A percentile compares a stretch with the other conserved stretches of the same genome.
Conservation (phyloP, 2,888 invertebrate genomes). For the Melanostoma scalare region DNA sequence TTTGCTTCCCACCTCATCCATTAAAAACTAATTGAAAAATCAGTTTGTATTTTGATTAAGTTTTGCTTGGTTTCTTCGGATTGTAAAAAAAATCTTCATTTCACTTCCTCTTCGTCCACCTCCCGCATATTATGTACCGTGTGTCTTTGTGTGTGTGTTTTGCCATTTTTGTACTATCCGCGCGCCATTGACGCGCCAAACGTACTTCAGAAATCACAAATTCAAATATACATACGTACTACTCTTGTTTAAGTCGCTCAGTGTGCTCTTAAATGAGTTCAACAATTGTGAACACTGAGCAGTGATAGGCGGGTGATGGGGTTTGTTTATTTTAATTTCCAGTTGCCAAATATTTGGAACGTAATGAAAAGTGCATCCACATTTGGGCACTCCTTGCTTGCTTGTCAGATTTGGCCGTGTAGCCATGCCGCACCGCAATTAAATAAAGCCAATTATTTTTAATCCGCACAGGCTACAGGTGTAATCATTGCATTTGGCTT, state of each 20-base stretch:
- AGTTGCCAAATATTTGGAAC: constrained; percentile 66
- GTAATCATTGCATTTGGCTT: constrained; percentile 19
- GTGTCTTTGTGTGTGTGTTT: neutral
- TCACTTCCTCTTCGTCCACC: neutral
- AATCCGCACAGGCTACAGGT: constrained; percentile 6
- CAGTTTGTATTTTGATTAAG: constrained; percentile 65
- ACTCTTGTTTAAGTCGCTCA: constrained; percentile 23
- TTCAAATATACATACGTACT: constrained; percentile 27
- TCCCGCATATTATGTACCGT: neutral
- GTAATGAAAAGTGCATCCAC: constrained; percentile 52
- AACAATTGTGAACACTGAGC: constrained; percentile 38
- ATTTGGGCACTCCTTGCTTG: constrained; percentile 51
- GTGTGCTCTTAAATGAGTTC: constrained; percentile 58
- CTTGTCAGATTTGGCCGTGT: constrained; percentile 25
- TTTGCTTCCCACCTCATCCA: constrained; percentile 62
- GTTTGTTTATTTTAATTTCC: constrained; percentile 53
- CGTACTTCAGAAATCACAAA: constrained; percentile 35
- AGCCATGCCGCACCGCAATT: constrained; percentile 1
- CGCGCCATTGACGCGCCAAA: constrained; percentile 25
- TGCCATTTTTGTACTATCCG: neutral
- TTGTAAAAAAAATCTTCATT: constrained; percentile 2
- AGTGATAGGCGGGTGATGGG: no score
- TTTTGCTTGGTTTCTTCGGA: constrained; percentile 30
- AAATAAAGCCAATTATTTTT: constrained; percentile 20
- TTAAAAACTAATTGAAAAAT: constrained; percentile 70